Evolutionary conservation across 2,113 vertebrate species (phyloP).

Genomic region (Plecturocebus donacophilus): DNA sequence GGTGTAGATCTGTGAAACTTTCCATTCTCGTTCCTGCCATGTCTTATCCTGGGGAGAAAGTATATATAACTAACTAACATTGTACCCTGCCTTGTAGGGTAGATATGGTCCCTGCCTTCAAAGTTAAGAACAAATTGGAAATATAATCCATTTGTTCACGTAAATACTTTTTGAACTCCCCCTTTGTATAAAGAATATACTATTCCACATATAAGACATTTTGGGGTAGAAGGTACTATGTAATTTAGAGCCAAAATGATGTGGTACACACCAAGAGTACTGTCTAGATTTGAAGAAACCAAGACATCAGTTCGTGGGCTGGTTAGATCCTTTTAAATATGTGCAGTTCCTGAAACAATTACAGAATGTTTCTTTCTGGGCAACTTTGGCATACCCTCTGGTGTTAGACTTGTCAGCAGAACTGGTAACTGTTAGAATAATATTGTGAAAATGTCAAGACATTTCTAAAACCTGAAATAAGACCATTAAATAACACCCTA

Average conservation of each 20-base stretch:
- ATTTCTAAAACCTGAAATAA: constrained; percentile 43
- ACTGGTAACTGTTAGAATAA: neutral
- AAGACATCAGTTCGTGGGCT: neutral
- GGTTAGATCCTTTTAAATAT: neutral
- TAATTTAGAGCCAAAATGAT: neutral
- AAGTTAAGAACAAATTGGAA: constrained; percentile 26
- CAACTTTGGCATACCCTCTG: neutral
- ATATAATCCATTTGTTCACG: neutral
- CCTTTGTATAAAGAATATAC: neutral
- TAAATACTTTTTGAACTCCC: neutral
- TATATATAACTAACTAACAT: neutral
- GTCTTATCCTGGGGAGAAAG: neutral
- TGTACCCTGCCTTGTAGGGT: neutral
- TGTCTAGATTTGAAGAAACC: neutral
- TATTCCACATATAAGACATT: neutral
- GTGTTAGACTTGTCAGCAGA: constrained; percentile 1
- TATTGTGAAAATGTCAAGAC: neutral
- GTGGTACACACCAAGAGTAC: neutral
- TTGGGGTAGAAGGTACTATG: neutral
- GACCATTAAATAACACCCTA: neutral
- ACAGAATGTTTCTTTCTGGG: neutral
- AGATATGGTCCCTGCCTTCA: neutral
- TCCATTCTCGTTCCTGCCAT: neutral
- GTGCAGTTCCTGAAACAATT: neutral
- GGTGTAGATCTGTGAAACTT: neutral